Conservation (phyloP, 1,140 invertebrate genomes). For the Episyrphus balteatus region DNA sequence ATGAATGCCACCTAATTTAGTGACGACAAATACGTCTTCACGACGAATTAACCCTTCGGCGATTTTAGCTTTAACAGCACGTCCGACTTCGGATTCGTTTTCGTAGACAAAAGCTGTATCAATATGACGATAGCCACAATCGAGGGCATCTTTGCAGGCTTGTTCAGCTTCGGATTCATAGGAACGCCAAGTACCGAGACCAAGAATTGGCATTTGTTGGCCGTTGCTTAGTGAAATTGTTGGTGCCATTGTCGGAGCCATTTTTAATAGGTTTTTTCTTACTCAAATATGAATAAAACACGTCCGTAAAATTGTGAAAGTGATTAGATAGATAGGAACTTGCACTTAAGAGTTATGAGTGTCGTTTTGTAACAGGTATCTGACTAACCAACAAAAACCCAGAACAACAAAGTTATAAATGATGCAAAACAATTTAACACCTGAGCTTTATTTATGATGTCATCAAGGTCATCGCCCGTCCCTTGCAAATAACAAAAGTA, state of each 20-base stretch:
- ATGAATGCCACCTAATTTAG: slow-evolving; percentile 44
- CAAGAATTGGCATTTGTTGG: slow-evolving; percentile 50
- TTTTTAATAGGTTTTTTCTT: slow-evolving; percentile 1
- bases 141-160: slow-evolving; percentile 53
- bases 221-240: slow-evolving; percentile 48
- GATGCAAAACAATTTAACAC: too few relatives aligned
- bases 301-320: too few relatives aligned
- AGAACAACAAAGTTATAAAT: too few relatives aligned
- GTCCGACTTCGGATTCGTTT: slow-evolving; percentile 62
- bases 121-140: slow-evolving; percentile 60
- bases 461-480: too few relatives aligned
- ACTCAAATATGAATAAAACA: too few relatives aligned
- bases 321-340: too few relatives aligned
- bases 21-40: slow-evolving; percentile 57
- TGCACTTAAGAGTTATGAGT: too few relatives aligned
- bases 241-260: slow-evolving; percentile 34
- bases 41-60: slow-evolving; percentile 50
- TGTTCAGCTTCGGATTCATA: slow-evolving; percentile 45
- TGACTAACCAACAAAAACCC: too few relatives aligned
- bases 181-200: slow-evolving; percentile 65
- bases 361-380: too few relatives aligned
- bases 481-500: too few relatives aligned
- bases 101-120: slow-evolving; percentile 69
- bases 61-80: slow-evolving; percentile 55
- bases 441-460: too few relatives aligned